A percentile compares a stretch with the other conserved stretches of the same genome.
These are phyloP conservation scores for Aptenodytes patagonicus DNA, from an alignment of 2,113 vertebrate species.

Conservation along the genomic window DNA sequence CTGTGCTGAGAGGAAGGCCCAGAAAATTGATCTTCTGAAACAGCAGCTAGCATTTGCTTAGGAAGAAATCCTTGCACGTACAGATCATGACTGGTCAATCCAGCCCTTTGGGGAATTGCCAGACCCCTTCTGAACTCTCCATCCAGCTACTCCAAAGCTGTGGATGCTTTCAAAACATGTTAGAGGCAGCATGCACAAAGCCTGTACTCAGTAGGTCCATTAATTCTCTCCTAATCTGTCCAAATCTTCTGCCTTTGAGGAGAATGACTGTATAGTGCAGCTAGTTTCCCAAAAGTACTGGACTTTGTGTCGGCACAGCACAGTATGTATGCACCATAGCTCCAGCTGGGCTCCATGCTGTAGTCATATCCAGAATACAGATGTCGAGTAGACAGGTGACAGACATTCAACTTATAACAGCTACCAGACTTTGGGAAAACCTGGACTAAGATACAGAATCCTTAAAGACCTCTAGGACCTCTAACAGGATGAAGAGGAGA, in stretches of 20 bases:
- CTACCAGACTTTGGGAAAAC: not conserved
- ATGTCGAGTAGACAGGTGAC: not conserved
- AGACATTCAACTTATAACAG: not conserved
- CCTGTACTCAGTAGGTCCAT: not conserved
- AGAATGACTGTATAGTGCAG: not conserved
- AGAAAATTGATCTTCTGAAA: not conserved
- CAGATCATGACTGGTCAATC: fast-evolving
- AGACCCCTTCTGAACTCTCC: not conserved
- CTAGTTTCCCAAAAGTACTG: not conserved
- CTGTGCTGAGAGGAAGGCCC: not conserved
- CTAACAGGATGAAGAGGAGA: not conserved
- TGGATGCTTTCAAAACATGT: not conserved
- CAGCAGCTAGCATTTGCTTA: not conserved
- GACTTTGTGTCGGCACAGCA: not conserved
- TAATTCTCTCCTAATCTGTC: not conserved
- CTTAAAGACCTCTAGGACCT: not conserved
- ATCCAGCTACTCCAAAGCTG: not conserved
- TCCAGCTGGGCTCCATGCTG: not conserved
- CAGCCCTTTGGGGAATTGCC: not conserved
- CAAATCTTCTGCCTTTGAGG: not conserved
- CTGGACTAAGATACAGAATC: not conserved
- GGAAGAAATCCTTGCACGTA: not conserved
- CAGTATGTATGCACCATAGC: fast-evolving
- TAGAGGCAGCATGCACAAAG: fast-evolving
- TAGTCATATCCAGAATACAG: not conserved